phyloP scores from a whole-genome alignment of 2,888 invertebrate species.

The Apotomis capreana region DNA sequence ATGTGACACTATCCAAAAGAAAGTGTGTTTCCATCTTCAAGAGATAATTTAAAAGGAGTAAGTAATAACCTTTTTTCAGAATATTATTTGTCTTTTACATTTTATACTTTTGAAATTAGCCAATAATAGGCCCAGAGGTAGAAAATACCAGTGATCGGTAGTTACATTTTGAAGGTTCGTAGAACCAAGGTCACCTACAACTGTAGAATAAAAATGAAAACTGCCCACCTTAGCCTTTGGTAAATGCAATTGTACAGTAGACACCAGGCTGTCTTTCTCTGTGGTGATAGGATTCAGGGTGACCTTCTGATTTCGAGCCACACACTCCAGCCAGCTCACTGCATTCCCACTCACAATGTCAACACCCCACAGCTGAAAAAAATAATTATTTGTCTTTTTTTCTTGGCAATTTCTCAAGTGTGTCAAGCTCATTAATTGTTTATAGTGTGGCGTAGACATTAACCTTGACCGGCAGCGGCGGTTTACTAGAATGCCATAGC shows the following conservation, averaged over 20 bases:
- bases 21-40: too few species aligned
- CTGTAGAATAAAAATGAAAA: too few species aligned
- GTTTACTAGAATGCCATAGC: slow-evolving; percentile 77
- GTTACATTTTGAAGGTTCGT: too few species aligned
- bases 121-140: too few species aligned
- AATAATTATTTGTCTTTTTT: slow-evolving; percentile 41
- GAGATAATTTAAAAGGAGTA: too few species aligned
- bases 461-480: slow-evolving; percentile 81
- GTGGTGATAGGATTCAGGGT: slow-evolving; percentile 76
- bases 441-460: slow-evolving; percentile 42
- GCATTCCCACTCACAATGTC: slow-evolving; percentile 80
- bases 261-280: slow-evolving; percentile 74
- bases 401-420: slow-evolving; percentile 47
- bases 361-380: slow-evolving; percentile 77
- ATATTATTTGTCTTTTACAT: too few species aligned
- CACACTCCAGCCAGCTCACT: slow-evolving; percentile 83
- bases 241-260: slow-evolving; percentile 75
- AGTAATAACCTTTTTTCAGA: too few species aligned
- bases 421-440: slow-evolving; percentile 43
- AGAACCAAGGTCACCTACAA: too few species aligned
- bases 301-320: slow-evolving; percentile 76
- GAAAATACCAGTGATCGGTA: too few species aligned
- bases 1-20: too few species aligned
- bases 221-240: slow-evolving; percentile 65
- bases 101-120: too few species aligned